phyloP scores from a whole-genome alignment of 2,113 vertebrate species.

The Felis chaus region DNA sequence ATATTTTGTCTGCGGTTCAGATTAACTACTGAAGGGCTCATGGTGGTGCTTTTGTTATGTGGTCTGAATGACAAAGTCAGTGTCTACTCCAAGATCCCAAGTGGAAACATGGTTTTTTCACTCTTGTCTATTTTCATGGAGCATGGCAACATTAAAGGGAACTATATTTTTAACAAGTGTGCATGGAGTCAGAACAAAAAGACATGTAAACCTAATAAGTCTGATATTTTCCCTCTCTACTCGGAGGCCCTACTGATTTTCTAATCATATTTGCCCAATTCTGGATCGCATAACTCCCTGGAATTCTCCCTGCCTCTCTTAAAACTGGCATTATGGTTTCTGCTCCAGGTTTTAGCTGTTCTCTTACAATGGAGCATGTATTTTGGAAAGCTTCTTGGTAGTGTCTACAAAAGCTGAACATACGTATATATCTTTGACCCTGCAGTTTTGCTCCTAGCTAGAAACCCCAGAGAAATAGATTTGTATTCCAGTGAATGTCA shows the following conservation, averaged over 20 bases:
- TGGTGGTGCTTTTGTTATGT: background rate
- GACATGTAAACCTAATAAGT: background rate
- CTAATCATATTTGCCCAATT: background rate
- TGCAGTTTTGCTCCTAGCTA: background rate
- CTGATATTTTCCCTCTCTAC: background rate
- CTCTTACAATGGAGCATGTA: constrained; percentile 21
- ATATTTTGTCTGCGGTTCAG: background rate
- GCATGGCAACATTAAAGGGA: background rate
- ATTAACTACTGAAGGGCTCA: background rate
- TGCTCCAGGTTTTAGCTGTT: constrained; percentile 24
- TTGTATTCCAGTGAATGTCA: background rate
- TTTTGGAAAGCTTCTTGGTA: constrained; percentile 19
- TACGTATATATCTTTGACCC: background rate
- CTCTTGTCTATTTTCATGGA: background rate
- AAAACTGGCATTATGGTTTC: background rate
- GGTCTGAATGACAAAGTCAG: background rate
- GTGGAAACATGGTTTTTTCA: background rate
- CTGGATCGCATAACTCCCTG: background rate
- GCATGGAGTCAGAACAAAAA: background rate
- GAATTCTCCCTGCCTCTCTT: background rate
- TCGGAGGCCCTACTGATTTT: background rate
- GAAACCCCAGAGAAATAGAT: background rate
- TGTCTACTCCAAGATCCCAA: background rate
- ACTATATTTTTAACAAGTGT: background rate
- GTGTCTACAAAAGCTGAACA: background rate